Conservation (phyloP, 2,113 vertebrate genomes). For the Bos taurus region ARS-UCD2.0 NC_037332.1:36136501-36137000, state of each 20-base stretch:
- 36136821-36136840: neutral
- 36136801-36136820: neutral
- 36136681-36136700: neutral
- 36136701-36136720: neutral
- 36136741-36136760: neutral
- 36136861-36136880: neutral
- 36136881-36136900: neutral
- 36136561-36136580: conserved; percentile 45
- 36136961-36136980: neutral
- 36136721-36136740: neutral
- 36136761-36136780: neutral
- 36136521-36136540: conserved; percentile 66
- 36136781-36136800: neutral
- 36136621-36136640: conserved; percentile 54
- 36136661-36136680: neutral
- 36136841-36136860: neutral
- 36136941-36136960: conserved; percentile 30
- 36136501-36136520: conserved; percentile 61
- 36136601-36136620: neutral
- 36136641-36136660: neutral
- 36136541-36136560: conserved; percentile 74
- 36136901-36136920: neutral
- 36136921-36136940: neutral
- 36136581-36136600: conserved; percentile 46
- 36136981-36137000: conserved; percentile 33